Conservation (phyloP, 2,797 vertebrate genomes). For the Heliangelus exortis region DNA sequence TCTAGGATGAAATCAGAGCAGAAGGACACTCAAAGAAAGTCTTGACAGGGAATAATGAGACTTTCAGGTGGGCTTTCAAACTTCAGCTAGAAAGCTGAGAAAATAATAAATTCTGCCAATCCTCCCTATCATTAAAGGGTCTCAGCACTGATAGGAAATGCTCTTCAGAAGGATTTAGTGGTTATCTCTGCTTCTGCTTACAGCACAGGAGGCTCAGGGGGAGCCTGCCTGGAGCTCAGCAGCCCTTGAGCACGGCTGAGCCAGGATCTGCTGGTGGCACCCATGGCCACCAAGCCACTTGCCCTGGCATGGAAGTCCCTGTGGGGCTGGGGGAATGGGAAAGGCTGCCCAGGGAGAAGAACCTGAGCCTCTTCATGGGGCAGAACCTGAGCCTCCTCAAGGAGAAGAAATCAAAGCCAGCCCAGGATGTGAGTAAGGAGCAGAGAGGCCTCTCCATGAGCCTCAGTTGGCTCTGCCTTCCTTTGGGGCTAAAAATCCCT, state of each 20-base stretch:
- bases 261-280: background rate
- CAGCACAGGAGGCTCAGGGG: background rate
- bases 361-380: background rate
- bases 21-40: background rate
- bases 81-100: background rate
- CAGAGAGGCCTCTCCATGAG: fast-evolving
- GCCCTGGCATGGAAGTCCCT: background rate
- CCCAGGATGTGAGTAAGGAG: background rate
- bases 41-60: constrained; percentile 30
- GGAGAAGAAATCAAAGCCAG: background rate
- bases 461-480: background rate
- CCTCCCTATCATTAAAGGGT: background rate
- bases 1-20: constrained; percentile 12
- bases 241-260: fast-evolving
- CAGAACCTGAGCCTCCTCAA: background rate
- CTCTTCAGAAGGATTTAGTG: background rate
- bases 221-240: background rate
- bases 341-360: background rate
- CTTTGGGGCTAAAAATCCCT: background rate
- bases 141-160: background rate
- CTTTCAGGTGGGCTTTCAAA: constrained; percentile 48
- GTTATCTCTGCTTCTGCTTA: background rate
- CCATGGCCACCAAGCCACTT: background rate
- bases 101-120: constrained; percentile 14
- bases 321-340: fast-evolving